Evolutionary conservation across 2,888 invertebrate genomes (phyloP).

Genomic region (Apamea epomidion): DNA sequence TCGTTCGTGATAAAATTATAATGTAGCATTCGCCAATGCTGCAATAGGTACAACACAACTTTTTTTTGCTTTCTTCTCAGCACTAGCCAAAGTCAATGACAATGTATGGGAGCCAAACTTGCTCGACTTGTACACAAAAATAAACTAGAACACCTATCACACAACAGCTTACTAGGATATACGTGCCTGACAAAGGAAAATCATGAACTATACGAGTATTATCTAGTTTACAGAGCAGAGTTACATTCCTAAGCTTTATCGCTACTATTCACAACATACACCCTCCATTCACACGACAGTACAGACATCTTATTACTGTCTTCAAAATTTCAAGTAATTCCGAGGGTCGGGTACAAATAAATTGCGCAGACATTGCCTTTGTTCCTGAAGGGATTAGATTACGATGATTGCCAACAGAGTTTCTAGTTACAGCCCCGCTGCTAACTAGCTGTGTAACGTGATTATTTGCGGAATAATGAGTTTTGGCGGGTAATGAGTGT

Average conservation of each 20-base stretch:
- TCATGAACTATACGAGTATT: slow-evolving; percentile 35
- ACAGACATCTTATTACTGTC: slow-evolving; percentile 50
- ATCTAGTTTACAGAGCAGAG: slow-evolving; percentile 18
- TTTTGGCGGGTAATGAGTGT: slow-evolving; percentile 42
- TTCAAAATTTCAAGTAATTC: slow-evolving; percentile 61
- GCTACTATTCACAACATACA: slow-evolving; percentile 49
- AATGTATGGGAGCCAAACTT: not conserved
- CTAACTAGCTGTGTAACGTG: slow-evolving; percentile 48
- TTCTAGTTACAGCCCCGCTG: slow-evolving; percentile 48
- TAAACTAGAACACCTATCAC: slow-evolving; percentile 11
- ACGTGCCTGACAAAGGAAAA: slow-evolving; percentile 15
- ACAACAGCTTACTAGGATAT: slow-evolving; percentile 28
- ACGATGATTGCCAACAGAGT: slow-evolving; percentile 61
- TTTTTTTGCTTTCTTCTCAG: not conserved
- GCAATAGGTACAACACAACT: not conserved
- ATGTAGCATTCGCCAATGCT: too few relatives aligned
- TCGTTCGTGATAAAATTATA: too few relatives aligned
- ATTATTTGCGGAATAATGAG: slow-evolving; percentile 45
- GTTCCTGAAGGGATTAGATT: slow-evolving; percentile 61
- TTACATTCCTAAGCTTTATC: slow-evolving; percentile 51
- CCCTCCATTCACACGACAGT: slow-evolving; percentile 35
- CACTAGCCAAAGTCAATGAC: not conserved
- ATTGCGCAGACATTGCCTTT: slow-evolving; percentile 60
- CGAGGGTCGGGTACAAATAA: slow-evolving; percentile 61
- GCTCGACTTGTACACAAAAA: not conserved